A percentile compares a stretch with the other conserved stretches of the same genome.
Conservation (phyloP, 2,888 invertebrate species). For the Drosophila dives region DNA sequence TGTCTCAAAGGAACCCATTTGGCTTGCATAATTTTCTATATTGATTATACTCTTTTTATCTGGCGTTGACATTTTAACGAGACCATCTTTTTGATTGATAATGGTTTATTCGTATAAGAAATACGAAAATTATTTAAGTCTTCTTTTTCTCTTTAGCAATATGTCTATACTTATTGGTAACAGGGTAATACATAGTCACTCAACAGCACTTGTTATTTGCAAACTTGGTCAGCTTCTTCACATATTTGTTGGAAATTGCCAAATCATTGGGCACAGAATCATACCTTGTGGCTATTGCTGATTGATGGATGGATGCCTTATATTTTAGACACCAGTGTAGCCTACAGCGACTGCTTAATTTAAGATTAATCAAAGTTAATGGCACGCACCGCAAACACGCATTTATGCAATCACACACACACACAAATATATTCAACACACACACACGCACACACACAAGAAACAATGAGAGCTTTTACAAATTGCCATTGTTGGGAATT, state of each 20-base stretch:
- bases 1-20: no score
- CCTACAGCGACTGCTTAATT: slow-evolving; percentile 53
- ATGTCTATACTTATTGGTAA: background rate
- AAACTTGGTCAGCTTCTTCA: background rate
- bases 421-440: slow-evolving; percentile 12
- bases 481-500: slow-evolving; percentile 44
- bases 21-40: background rate
- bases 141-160: background rate
- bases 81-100: background rate
- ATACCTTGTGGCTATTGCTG: background rate
- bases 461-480: slow-evolving; percentile 41
- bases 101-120: background rate
- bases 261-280: slow-evolving; percentile 13
- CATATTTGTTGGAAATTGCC: background rate
- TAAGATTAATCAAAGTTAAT: slow-evolving; percentile 75
- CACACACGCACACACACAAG: background rate
- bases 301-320: slow-evolving; percentile 18
- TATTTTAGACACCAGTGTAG: slow-evolving; percentile 34
- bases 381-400: slow-evolving; percentile 43
- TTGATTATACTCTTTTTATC: background rate
- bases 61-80: background rate
- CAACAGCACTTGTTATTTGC: no score
- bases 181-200: slow-evolving; percentile 15
- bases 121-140: background rate
- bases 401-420: slow-evolving; percentile 24